Evolutionary conservation across 64 coral and sea anemone genomes (phyloP), one percentile per base, ranked within the genome.

Genomic region (Actinia equina): DNA sequence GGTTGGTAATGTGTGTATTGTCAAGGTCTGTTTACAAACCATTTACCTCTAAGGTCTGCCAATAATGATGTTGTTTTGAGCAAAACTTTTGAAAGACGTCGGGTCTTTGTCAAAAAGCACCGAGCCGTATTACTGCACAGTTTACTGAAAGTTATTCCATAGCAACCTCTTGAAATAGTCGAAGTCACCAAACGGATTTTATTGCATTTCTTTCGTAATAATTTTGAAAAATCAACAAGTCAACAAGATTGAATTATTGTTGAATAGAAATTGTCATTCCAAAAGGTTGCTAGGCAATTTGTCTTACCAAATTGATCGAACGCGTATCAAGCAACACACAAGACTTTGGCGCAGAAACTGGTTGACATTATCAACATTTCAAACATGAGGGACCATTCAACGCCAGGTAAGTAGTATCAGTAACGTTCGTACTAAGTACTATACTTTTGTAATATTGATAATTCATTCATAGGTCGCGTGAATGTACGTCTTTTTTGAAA

Each of bases 81-180:
- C 23, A 74, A 71, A 23, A 74, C 69, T 27, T 4, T 3, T 74
- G 7, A 25, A 27, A 74, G 41, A 12, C 26, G 13, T 42, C 22
- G n/a, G 15, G n/a, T 74, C 69, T 37, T 74, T 74, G 69, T 74
- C 23, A 74, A 15, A 74, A 13, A 74, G 7, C 25, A 26, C 25
- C 42, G 25, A 74, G 25, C 69, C 69, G 26, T 74, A 41, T 74
- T 74, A 14, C 69, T 30, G 26, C 1, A 41, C 1, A 74, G 69
- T 74, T 74, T 27, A 41, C 69, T 74, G 41, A 57, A 74, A 30
- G 69, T 74, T 74, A 42, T 30, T 74, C 69, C 69, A n/a, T 74
- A 74, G 69, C 69, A 74, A 74, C 69, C 69, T 74, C 22, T 1
- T 30, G 69, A 25, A 41, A 26, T 74, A 27, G 69, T 74, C 9